Evolutionary conservation across 2,888 invertebrate genomes (phyloP).

Genomic region (Hirtodrosophila duncani): DNA sequence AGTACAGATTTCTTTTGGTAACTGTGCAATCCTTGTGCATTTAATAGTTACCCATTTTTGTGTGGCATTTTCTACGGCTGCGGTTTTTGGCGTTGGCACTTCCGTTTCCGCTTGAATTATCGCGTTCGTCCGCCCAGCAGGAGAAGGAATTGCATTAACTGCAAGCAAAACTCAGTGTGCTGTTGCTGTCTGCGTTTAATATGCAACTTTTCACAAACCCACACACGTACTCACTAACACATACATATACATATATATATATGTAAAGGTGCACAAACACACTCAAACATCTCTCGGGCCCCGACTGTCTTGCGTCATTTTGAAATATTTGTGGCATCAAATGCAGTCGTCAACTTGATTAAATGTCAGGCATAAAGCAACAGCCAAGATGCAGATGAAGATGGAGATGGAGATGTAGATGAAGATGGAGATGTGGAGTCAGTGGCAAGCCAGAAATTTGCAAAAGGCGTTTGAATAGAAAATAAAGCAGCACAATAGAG

Average conservation of each 20-base stretch:
- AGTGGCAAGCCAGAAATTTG: slow-evolving; percentile 45
- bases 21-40: no score
- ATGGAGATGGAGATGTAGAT: slow-evolving; percentile 24
- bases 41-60: slow-evolving; percentile 72
- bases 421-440: slow-evolving; percentile 5
- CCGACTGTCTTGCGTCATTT: slow-evolving; percentile 66
- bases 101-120: slow-evolving; percentile 73
- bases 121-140: slow-evolving; percentile 61
- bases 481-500: slow-evolving; percentile 33
- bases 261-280: slow-evolving; percentile 1
- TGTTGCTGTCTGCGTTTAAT: slow-evolving; percentile 65
- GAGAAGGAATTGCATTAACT: slow-evolving; percentile 68
- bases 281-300: slow-evolving; percentile 9
- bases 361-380: slow-evolving; percentile 73
- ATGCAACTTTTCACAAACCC: slow-evolving; percentile 62
- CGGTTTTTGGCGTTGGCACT: slow-evolving; percentile 67
- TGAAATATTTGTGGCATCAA: slow-evolving; percentile 74
- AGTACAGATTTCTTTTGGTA: no score
- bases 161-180: slow-evolving; percentile 55
- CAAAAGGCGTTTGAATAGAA: slow-evolving; percentile 53
- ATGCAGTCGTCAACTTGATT: slow-evolving; percentile 73
- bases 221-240: slow-evolving; percentile 8
- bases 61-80: slow-evolving; percentile 44
- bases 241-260: slow-evolving; percentile 19
- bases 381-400: slow-evolving; percentile 45